Evolutionary conservation across 2,113 vertebrate species (phyloP).

Genomic region (Tricholaema leucomelas): DNA sequence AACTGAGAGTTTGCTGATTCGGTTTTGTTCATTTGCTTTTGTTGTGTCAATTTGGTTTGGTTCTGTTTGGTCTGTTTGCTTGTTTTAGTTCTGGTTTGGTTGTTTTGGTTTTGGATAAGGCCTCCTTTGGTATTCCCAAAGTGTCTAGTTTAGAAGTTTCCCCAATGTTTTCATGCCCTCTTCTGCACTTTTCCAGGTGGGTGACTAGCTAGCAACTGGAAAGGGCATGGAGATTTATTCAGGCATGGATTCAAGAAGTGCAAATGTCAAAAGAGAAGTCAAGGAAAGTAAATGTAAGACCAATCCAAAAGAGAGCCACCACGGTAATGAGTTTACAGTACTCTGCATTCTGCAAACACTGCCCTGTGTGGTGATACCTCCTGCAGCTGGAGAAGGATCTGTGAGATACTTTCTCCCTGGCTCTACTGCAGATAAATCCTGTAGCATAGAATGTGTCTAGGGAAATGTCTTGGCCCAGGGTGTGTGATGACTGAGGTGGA

Average conservation of each 20-base stretch:
- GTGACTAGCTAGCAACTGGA: slow-evolving; percentile 33
- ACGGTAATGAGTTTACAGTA: background rate
- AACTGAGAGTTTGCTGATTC: no score
- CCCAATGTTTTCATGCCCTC: background rate
- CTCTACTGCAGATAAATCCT: background rate
- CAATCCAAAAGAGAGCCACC: background rate
- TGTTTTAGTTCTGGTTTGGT: background rate
- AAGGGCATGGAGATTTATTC: slow-evolving; percentile 64
- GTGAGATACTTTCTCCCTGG: background rate
- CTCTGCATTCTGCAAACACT: background rate
- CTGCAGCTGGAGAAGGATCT: background rate
- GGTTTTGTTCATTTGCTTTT: no score
- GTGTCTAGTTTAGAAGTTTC: background rate
- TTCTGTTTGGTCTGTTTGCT: background rate
- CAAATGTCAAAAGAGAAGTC: slow-evolving; percentile 66
- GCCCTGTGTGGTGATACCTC: background rate
- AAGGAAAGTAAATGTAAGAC: slow-evolving; percentile 20
- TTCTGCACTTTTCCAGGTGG: background rate
- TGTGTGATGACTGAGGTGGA: background rate
- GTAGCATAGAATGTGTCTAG: background rate
- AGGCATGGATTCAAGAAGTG: slow-evolving; percentile 27
- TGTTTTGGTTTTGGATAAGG: no score
- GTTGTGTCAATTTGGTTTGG: no score
- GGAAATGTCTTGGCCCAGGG: background rate
- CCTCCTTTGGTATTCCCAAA: background rate